These are phyloP conservation scores for Cynoglossus semilaevis DNA, from an alignment of 2,113 vertebrate genomes.

Conservation along the genomic window DNA sequence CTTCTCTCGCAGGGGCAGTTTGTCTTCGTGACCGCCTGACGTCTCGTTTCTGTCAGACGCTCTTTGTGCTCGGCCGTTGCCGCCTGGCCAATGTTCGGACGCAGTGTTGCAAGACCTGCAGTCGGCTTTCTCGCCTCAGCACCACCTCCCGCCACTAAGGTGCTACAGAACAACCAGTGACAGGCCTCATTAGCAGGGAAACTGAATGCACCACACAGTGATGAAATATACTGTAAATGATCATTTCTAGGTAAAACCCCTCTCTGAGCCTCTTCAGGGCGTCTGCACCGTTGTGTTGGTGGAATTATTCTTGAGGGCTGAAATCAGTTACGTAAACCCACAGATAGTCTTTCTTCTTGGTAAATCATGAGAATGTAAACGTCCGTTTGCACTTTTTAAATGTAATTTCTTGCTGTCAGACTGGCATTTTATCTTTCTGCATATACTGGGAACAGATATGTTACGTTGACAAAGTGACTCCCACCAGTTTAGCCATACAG, in stretches of 20 bases:
- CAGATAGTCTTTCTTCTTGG: background rate
- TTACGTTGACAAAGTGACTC: no score
- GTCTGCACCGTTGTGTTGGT: slow-evolving; percentile 3
- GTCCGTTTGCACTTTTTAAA: slow-evolving; percentile 45
- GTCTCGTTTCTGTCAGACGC: slow-evolving; percentile 84
- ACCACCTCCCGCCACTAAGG: slow-evolving; percentile 68
- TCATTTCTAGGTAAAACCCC: background rate
- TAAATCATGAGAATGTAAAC: slow-evolving; percentile 46
- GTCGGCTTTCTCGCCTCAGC: slow-evolving; percentile 51
- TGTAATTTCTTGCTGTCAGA: slow-evolving; percentile 4
- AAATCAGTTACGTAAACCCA: background rate
- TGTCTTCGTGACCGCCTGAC: slow-evolving; percentile 83
- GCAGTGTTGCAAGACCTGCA: slow-evolving; percentile 89
- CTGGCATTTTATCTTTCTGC: background rate
- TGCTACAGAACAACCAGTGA: background rate
- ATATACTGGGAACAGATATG: slow-evolving; percentile 12
- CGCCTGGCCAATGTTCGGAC: slow-evolving; percentile 70
- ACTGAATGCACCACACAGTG: slow-evolving; percentile 3
- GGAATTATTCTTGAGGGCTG: background rate
- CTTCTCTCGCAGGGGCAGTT: slow-evolving; percentile 55
- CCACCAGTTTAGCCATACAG: no score
- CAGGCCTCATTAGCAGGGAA: background rate
- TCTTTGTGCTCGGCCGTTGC: slow-evolving; percentile 84
- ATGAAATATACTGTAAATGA: background rate
- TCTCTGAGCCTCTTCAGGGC: slow-evolving; percentile 17